phyloP scores from a whole-genome alignment of 2,113 vertebrate species.

The Corapipo altera region DNA sequence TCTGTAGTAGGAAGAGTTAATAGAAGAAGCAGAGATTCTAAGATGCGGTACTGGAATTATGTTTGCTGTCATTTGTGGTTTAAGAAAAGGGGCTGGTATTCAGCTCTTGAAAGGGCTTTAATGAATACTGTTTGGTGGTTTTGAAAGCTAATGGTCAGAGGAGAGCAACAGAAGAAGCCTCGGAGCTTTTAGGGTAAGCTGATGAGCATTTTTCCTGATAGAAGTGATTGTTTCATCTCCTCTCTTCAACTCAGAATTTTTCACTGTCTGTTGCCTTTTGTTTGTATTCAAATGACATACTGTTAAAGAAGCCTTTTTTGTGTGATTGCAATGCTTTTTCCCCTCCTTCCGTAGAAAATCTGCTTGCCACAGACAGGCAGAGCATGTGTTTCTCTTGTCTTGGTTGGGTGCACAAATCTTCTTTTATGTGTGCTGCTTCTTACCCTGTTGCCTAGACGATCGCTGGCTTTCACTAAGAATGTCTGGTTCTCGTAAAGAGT shows the following conservation, averaged over 20 bases:
- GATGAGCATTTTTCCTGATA: constrained; percentile 65
- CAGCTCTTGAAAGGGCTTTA: constrained; percentile 75
- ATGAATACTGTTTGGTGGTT: constrained; percentile 74
- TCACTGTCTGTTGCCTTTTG: constrained; percentile 57
- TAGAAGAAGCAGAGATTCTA: constrained; percentile 25
- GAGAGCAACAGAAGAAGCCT: constrained; percentile 62
- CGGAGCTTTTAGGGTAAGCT: constrained; percentile 60
- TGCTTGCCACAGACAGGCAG: constrained; percentile 68
- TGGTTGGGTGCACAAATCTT: constrained; percentile 78
- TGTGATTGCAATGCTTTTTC: constrained; percentile 54
- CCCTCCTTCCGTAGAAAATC: constrained; percentile 60
- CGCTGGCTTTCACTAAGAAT: constrained; percentile 84
- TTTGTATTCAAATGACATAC: constrained; percentile 60
- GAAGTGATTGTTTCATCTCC: constrained; percentile 64
- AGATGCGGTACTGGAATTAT: constrained; percentile 58
- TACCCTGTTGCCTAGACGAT: constrained; percentile 89
- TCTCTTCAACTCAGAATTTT: constrained; percentile 43
- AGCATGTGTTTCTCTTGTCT: constrained; percentile 75
- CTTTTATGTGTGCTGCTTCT: constrained; percentile 73
- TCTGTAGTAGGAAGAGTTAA: constrained; percentile 70
- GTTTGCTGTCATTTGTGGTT: constrained; percentile 74
- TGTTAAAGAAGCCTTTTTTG: constrained; percentile 41
- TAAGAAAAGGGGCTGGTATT: constrained; percentile 71
- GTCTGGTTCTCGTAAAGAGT: constrained; percentile 97
- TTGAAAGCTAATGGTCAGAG: constrained; percentile 71